Evolutionary conservation across 2,113 vertebrate genomes (phyloP).

Genomic region (Varanus salvator): DNA sequence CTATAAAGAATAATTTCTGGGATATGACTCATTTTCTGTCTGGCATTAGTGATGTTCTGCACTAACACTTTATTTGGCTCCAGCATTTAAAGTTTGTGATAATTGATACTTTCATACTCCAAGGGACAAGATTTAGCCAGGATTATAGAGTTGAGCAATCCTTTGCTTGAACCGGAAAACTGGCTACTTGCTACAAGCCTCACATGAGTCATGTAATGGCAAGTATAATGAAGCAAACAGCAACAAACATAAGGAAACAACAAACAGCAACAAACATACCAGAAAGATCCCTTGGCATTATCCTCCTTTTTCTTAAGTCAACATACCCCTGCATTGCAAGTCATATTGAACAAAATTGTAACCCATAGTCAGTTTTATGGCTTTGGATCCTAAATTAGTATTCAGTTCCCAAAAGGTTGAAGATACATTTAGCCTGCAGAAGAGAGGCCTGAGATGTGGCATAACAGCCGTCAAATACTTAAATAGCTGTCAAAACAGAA

Average conservation of each 20-base stretch:
- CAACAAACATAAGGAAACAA: too few species aligned
- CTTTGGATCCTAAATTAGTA: background rate
- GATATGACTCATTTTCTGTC: background rate
- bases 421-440: background rate
- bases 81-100: background rate
- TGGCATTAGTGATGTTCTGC: constrained; percentile 15
- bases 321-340: background rate
- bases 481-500: background rate
- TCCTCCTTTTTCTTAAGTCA: background rate
- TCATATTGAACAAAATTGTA: background rate
- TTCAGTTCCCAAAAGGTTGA: background rate
- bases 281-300: background rate
- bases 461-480: background rate
- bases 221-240: too few species aligned
- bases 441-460: background rate
- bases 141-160: constrained; percentile 10
- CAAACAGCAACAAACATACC: background rate
- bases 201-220: background rate
- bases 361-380: background rate
- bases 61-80: constrained; percentile 14
- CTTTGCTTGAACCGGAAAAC: constrained; percentile 12
- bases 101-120: constrained; percentile 4
- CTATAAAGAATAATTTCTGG: background rate
- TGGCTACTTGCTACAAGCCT: background rate
- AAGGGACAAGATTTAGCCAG: background rate